Conservation (phyloP, 2,797 vertebrate species). For the Rousettus madagascariensis region DNA sequence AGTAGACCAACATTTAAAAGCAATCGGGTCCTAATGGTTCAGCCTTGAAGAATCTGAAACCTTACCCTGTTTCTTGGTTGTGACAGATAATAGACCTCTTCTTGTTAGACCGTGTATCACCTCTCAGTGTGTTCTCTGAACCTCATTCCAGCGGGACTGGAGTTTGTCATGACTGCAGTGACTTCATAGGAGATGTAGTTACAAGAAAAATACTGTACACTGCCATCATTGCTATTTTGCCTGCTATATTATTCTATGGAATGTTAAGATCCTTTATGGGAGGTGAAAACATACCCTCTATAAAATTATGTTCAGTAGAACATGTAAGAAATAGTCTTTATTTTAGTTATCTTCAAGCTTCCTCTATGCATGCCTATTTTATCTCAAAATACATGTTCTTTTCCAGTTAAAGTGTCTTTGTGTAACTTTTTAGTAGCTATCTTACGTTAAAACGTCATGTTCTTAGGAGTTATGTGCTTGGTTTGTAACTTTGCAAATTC, state of each 20-base stretch:
- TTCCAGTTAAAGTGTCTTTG: constrained; percentile 25
- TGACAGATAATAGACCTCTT: constrained; percentile 50
- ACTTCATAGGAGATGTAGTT: constrained; percentile 49
- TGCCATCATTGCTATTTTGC: background rate
- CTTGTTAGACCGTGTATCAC: background rate
- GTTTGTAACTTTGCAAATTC: constrained; percentile 39
- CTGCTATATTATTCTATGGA: constrained; percentile 32
- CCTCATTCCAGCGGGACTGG: background rate
- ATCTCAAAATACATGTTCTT: background rate
- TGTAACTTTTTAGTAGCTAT: background rate
- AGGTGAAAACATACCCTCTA: constrained; percentile 37
- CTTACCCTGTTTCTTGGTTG: background rate
- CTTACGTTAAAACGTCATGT: background rate
- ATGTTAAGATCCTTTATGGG: background rate
- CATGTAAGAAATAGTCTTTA: constrained; percentile 4
- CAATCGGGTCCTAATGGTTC: background rate
- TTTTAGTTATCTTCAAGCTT: constrained; percentile 14
- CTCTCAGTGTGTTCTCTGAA: constrained; percentile 26
- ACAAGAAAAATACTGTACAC: constrained; percentile 47
- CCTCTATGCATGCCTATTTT: background rate
- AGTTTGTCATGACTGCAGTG: constrained; percentile 49
- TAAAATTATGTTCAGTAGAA: constrained; percentile 30
- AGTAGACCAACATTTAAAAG: background rate
- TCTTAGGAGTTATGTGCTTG: background rate
- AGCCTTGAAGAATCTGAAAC: constrained; percentile 8